Evolutionary conservation across 92 coral and sea anemone species (phyloP), one percentile per base, ranked within the genome.

Genomic region (Umimayanthus chanpuru): DNA sequence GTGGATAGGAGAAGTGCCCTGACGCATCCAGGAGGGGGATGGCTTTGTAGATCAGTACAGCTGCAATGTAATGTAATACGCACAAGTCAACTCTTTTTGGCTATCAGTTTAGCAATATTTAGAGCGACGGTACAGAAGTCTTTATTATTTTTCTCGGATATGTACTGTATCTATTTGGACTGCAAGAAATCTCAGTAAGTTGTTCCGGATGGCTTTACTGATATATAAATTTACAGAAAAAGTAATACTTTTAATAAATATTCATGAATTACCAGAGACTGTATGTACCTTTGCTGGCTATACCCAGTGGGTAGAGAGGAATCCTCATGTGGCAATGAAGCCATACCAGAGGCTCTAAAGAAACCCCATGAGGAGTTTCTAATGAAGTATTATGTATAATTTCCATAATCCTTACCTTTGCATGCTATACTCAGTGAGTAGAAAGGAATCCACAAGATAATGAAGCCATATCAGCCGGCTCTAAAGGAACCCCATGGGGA

Each of bases 1-100:
- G 90, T 71, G 88, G 82, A 77, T 91, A 76, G 14, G 98, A 95
- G 82, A 96, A 97, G 81, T 96, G 94, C 75, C 89, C 92, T 5
- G 98, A 92, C 55, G 88, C 83, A 88, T 95, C 98, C 91, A 97
- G 79, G 81, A 97, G 90, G 26, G 96, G 96, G 14, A 94, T 89
- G 9, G 98, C 99, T 76, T 94, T 91, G 94, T 92, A 97, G 65
- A 97, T 90, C 53, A 95, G 93, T 5, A 90, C 79, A 76, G 87
- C 99, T 97, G 89, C 53, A 86, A 85, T 4, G 21, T 18, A 0
- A 3, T 20, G 9, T 8, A 61, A 61, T 20, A 23, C 4, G 4
- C n/a, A 61, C 26, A 61, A 61, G 21, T 61, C 68, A 61, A 25
- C 36, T 32, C 36, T 32, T 32, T 61, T 11, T 53, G 58, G 16